phyloP scores from a whole-genome alignment of 2,888 invertebrate species.

The Morpho helenor region DNA sequence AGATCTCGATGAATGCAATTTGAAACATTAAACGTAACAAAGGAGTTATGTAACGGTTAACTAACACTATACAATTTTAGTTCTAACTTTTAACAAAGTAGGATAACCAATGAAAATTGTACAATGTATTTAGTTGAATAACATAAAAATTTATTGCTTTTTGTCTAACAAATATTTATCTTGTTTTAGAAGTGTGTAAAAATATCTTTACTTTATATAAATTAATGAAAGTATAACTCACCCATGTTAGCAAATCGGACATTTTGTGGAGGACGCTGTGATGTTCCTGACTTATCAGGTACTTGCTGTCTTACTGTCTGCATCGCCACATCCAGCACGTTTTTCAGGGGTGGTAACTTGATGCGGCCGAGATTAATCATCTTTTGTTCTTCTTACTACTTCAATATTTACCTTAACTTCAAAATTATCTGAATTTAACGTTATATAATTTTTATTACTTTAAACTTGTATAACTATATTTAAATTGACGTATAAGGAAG shows the following conservation, averaged over 20 bases:
- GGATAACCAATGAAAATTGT: too few relatives aligned
- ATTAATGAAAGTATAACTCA: constrained; percentile 34
- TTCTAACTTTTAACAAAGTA: too few relatives aligned
- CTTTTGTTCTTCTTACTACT: constrained; percentile 26
- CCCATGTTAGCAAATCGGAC: constrained; percentile 76
- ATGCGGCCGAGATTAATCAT: constrained; percentile 77
- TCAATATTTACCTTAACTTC: too few relatives aligned
- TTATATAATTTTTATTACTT: constrained; percentile 21
- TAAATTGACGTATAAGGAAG: constrained; percentile 40
- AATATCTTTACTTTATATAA: neutral
- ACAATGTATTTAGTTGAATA: too few relatives aligned
- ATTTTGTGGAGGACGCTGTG: constrained; percentile 71
- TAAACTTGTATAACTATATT: constrained; percentile 24
- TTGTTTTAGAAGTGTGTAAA: too few relatives aligned
- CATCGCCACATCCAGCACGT: constrained; percentile 89
- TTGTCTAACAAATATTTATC: too few relatives aligned
- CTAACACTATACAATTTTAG: too few relatives aligned
- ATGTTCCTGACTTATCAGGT: constrained; percentile 81
- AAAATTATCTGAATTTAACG: neutral
- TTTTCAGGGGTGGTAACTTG: constrained; percentile 85
- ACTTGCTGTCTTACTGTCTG: constrained; percentile 89
- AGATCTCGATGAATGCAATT: too few relatives aligned
- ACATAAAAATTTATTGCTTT: too few relatives aligned
- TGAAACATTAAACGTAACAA: too few relatives aligned
- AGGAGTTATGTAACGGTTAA: too few relatives aligned